Percentiles rank a stretch among this genome's conserved stretches.
phyloP scores from a whole-genome alignment of 92 coral and sea anemone species.

The Bergia puertoricense region DNA sequence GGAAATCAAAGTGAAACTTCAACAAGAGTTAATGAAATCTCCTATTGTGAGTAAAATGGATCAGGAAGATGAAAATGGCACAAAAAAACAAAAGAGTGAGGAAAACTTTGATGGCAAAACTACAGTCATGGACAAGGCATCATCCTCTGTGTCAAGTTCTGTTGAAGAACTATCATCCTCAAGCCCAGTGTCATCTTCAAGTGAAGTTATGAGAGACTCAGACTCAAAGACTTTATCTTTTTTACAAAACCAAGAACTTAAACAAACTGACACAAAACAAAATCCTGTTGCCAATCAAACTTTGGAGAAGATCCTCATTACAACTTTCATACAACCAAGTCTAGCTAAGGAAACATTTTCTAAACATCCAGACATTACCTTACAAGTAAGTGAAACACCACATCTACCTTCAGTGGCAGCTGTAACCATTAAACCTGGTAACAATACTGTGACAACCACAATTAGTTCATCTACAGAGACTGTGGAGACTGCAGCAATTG shows the following conservation, averaged over 20 bases:
- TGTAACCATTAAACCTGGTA: conserved; percentile 48
- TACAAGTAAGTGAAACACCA: conserved; percentile 43
- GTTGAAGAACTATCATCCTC: conserved; percentile 1
- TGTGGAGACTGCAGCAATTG: neutral
- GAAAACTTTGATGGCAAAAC: conserved; percentile 21
- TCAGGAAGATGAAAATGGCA: conserved; percentile 36
- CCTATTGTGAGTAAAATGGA: conserved; percentile 27
- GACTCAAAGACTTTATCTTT: neutral
- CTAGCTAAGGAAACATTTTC: conserved; percentile 35
- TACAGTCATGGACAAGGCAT: conserved; percentile 27
- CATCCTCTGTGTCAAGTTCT: neutral
- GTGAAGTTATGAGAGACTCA: conserved; percentile 10
- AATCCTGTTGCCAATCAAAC: conserved; percentile 8
- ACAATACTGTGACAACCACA: neutral
- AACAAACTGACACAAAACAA: neutral
- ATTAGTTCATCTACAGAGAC: conserved; percentile 19
- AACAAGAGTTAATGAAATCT: neutral
- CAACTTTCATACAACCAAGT: conserved; percentile 57
- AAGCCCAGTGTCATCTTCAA: conserved; percentile 1
- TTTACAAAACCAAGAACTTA: conserved; percentile 4
- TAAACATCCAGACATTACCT: conserved; percentile 28
- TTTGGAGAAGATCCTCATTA: conserved; percentile 14
- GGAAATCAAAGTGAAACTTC: neutral
- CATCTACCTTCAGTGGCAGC: conserved; percentile 41
- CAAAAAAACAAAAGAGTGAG: conserved; percentile 16